These are phyloP conservation scores for Tragelaphus scriptus DNA, from an alignment of 2,113 vertebrate genomes.

Conservation along the genomic window DNA sequence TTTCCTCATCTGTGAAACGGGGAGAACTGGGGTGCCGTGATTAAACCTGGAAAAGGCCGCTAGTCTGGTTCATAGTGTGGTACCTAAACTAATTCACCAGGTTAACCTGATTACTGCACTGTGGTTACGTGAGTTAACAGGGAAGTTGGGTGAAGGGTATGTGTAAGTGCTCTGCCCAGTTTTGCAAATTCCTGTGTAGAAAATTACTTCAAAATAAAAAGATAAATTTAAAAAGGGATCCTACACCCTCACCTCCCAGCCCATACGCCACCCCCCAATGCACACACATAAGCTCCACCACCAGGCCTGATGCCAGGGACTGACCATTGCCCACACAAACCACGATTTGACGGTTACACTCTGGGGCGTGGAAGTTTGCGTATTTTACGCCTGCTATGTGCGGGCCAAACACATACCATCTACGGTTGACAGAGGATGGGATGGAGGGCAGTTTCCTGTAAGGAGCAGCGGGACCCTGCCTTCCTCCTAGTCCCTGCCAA, in stretches of 20 bases:
- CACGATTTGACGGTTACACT: fast-evolving
- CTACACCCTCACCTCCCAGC: neutral
- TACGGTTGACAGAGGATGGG: neutral
- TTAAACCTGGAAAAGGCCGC: neutral
- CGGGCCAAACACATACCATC: neutral
- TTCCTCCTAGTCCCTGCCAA: neutral
- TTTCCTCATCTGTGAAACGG: neutral
- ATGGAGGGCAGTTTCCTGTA: neutral
- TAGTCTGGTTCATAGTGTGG: neutral
- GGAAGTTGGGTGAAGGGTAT: neutral
- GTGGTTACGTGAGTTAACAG: neutral
- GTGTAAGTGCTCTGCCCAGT: neutral
- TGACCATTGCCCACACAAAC: neutral
- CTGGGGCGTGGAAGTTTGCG: neutral
- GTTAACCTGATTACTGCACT: neutral
- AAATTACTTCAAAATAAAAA: neutral
- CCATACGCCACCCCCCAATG: neutral
- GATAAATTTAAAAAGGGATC: neutral
- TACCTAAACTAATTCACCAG: neutral
- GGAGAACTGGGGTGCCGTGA: neutral
- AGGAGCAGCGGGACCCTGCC: neutral
- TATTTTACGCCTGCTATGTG: fast-evolving
- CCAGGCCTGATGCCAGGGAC: neutral
- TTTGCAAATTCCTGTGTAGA: neutral
- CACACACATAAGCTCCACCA: neutral